Conservation (phyloP, 2,113 vertebrate species). For the Pipra filicauda region DNA sequence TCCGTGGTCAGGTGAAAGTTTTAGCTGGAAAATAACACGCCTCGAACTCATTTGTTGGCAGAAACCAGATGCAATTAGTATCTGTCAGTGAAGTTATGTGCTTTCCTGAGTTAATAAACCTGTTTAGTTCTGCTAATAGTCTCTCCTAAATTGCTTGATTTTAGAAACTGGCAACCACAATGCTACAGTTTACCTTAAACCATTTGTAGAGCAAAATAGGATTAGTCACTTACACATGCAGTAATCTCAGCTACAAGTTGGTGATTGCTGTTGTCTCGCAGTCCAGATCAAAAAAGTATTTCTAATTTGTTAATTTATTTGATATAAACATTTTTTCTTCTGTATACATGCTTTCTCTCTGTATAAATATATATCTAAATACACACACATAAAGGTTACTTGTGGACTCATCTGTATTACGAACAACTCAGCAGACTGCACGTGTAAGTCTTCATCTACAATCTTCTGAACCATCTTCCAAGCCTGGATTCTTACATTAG, state of each 20-base stretch:
- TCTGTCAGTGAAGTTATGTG: background rate
- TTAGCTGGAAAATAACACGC: background rate
- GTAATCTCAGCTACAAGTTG: background rate
- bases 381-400: background rate
- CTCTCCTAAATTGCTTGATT: background rate
- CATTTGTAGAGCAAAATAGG: background rate
- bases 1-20: background rate
- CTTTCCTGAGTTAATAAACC: background rate
- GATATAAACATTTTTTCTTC: background rate
- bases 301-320: background rate
- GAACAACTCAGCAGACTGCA: background rate
- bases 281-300: background rate
- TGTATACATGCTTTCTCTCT: rapidly evolving
- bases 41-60: background rate
- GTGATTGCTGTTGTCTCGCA: background rate
- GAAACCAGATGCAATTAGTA: background rate
- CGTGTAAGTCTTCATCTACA: background rate
- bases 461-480: background rate
- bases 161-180: background rate
- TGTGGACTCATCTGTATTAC: background rate
- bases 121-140: background rate
- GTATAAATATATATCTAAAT: background rate
- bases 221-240: rapidly evolving
- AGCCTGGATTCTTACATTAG: background rate
- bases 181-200: background rate